Evolutionary conservation across 2,797 vertebrate species (phyloP).

Genomic region (Danio kyathit): DNA sequence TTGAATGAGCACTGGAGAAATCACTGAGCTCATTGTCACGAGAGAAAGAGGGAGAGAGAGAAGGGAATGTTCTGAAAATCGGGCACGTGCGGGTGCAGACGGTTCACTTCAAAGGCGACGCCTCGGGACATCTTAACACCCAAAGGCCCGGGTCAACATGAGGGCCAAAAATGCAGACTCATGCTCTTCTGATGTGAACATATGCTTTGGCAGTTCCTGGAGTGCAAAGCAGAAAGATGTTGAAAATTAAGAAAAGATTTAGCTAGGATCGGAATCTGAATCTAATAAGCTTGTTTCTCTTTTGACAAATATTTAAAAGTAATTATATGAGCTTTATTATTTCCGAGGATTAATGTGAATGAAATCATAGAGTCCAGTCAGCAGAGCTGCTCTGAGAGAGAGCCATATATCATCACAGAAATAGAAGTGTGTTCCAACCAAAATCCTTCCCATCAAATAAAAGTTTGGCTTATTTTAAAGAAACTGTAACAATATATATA

Average conservation of each 20-base stretch:
- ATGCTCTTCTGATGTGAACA: not conserved
- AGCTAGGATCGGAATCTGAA: not conserved
- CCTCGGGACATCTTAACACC: not conserved
- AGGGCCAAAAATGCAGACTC: not conserved
- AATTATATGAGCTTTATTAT: not conserved
- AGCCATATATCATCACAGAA: too few relatives aligned
- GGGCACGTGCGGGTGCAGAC: not conserved
- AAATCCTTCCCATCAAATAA: too few relatives aligned
- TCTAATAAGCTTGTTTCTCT: not conserved
- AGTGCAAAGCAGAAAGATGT: not conserved
- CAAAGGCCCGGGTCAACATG: slow-evolving; percentile 5
- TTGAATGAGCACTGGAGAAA: slow-evolving; percentile 34
- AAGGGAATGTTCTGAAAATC: slow-evolving; percentile 21
- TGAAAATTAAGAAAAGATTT: not conserved
- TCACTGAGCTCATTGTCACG: slow-evolving; percentile 52
- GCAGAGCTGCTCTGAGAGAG: too few relatives aligned
- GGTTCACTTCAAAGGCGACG: slow-evolving; percentile 4
- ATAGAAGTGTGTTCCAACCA: too few relatives aligned
- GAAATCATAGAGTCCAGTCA: too few relatives aligned
- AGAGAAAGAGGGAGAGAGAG: slow-evolving; percentile 20
- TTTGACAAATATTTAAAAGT: not conserved
- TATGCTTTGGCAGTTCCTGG: not conserved
- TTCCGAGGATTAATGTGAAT: too few relatives aligned
- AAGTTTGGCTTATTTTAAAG: too few relatives aligned
- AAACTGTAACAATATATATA: too few relatives aligned